Evolutionary conservation across 2,113 vertebrate species (phyloP), one percentile per base, ranked within the genome.

Genomic region (Motacilla alba): DNA sequence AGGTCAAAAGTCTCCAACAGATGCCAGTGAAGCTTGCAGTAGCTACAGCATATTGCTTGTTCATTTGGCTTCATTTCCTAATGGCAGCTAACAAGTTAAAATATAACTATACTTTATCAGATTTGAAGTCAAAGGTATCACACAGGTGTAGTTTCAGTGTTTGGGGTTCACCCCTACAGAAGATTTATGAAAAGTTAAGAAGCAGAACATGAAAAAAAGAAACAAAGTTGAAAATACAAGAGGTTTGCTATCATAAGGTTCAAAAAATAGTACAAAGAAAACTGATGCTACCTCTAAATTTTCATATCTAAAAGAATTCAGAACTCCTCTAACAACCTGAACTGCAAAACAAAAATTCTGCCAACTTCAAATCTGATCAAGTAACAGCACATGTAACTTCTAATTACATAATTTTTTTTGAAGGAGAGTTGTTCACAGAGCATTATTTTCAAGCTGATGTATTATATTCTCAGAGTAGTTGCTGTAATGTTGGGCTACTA

Each of bases 41-140:
- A 77, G 55, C 63, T 59, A 27, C 30, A 67, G 47, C 19, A 15
- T 2, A 9, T 15, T 46, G 23, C 60, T 62, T 31, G 63, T 77
- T 76, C 67, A 35, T 7, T 35, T 8, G 58, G 31, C 59, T 93
- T 77, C 21, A 47, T 39, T 58, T 83, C 83, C 63, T 28, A 77
- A 73, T 10, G 6, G 11, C 46, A 83, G 75, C 39, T 67, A 62
- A 63, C 70, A 92, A 89, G 90, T 93, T 94, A 94, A 90, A 86
- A 63, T 86, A 7, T 93, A 94, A 96, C 94, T 67, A 73, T 6
- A 35, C 35, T 73, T 83, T 27, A 91, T 82, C 63, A 92, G 63
- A 74, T 63, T 46, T 83, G 13, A 87, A 90, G 79, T 59, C 91
- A 95, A 94, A 97, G 86, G 76, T 63, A 83, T 35, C 60, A 55